phyloP scores from a whole-genome alignment of 2,888 invertebrate genomes.

The Brachypterus glaber region DNA sequence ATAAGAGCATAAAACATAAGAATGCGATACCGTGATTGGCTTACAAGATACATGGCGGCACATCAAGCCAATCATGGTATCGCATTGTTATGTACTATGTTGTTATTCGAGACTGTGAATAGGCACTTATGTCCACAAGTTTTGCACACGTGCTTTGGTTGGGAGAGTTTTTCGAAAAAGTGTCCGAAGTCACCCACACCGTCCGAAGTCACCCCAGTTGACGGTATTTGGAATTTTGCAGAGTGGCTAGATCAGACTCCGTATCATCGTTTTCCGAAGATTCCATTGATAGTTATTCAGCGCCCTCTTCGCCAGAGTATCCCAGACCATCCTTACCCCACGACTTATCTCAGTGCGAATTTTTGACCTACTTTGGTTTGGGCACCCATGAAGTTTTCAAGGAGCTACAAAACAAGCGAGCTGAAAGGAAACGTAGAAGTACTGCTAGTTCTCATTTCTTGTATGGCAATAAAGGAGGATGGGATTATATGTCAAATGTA shows the following conservation, averaged over 20 bases:
- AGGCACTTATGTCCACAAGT: too few relatives aligned
- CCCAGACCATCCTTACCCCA: constrained; percentile 32
- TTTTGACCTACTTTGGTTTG: constrained; percentile 41
- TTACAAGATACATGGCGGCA: too few relatives aligned
- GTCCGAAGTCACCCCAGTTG: constrained; percentile 1
- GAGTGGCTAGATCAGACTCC: constrained; percentile 31
- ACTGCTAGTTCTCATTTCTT: constrained; percentile 49
- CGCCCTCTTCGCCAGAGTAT: constrained; percentile 32
- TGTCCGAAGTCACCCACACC: constrained; percentile 1
- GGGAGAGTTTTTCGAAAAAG: too few relatives aligned
- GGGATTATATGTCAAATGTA: constrained; percentile 30
- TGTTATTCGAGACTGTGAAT: too few relatives aligned
- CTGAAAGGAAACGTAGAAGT: constrained; percentile 46
- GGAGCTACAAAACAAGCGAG: constrained; percentile 45
- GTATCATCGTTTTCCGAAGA: constrained; percentile 36
- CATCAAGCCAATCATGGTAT: too few relatives aligned
- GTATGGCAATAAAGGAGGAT: constrained; percentile 41
- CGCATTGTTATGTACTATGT: too few relatives aligned
- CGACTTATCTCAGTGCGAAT: constrained; percentile 38
- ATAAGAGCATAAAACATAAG: too few relatives aligned
- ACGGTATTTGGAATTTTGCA: constrained; percentile 16
- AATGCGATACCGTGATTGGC: too few relatives aligned
- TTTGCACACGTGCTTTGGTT: too few relatives aligned
- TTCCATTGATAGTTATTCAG: constrained; percentile 31
- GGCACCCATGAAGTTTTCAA: constrained; percentile 42